Base-by-base conservation (phyloP, 2,888 invertebrate species). In the Tipula lateralis region DNA sequence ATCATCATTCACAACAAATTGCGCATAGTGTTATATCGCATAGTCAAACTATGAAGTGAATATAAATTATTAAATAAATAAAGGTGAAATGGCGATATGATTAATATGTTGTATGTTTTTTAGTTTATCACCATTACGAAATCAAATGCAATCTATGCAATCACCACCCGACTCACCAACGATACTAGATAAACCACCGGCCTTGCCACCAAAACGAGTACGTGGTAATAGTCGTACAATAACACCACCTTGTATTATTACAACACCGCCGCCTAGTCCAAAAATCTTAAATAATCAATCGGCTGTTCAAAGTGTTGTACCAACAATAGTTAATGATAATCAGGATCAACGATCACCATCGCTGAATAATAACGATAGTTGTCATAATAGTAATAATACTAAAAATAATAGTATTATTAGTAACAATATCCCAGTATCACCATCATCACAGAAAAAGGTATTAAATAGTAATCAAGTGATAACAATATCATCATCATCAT, bases 191-290 rank as follows among this genome's bases (percentile, higher is more conserved):
- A 89, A 90, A 86, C 93, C 93, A 81, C 93, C 93, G 30, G 93
- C 93, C 84, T 89, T 93, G 87, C 93, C 93, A 85, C 93, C 93
- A 86, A 90, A 91, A 87, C 90, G 91, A 88, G 92, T 89, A 88
- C 92, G 88, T 88, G 91, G 89, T 87, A 91, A 87, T 89, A 91
- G 88, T 89, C 88, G 88, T 85, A 92, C 90, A 87, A 82, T 82
- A n/a, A 88, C 88, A 39, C 88, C 89, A 84, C 88, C 88, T 84
- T 34, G 83, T 83, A 89, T 90, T 86, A 90, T 92, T 89, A 86
- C 90, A 89, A 88, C 92, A 89, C 87, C 91, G 88, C 90, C 91
- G 83, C 89, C 90, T 84, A 90, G 90, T 88, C 90, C 90, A 0
- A 90, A 90, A 85, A 34, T 83, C 12, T 36, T 83, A 83, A 50